Conservation (phyloP, 1,140 invertebrate species). For the Doryteuthis pealeii region DNA sequence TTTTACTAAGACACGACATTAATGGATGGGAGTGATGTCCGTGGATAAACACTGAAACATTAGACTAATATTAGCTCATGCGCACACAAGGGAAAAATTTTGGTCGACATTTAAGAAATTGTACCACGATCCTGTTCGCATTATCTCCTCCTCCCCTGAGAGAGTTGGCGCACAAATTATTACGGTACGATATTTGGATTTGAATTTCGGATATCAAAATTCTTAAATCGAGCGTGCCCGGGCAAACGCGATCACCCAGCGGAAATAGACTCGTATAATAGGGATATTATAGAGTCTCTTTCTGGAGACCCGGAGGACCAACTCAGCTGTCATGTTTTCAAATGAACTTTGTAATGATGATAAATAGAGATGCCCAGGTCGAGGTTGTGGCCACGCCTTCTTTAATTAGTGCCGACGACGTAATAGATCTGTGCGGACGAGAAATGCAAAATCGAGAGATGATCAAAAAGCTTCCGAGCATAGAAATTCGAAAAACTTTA, state of each 20-base stretch:
- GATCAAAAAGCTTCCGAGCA: no score
- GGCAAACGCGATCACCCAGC: slow-evolving; percentile 9
- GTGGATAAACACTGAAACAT: slow-evolving; percentile 12
- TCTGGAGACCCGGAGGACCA: not conserved
- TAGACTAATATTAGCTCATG: slow-evolving; percentile 12
- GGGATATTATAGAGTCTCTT: not conserved
- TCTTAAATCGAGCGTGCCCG: slow-evolving; percentile 14
- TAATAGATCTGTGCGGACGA: not conserved
- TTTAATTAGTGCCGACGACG: slow-evolving; percentile 5
- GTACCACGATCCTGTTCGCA: slow-evolving; percentile 8
- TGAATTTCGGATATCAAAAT: slow-evolving; percentile 17
- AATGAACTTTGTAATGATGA: slow-evolving; percentile 17
- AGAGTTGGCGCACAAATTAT: slow-evolving; percentile 9
- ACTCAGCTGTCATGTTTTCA: slow-evolving; percentile 9
- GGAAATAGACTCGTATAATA: slow-evolving; percentile 8
- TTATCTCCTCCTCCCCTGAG: not conserved
- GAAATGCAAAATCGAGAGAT: not conserved
- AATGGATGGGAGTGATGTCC: slow-evolving; percentile 7
- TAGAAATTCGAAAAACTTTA: no score
- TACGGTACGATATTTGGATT: slow-evolving; percentile 14
- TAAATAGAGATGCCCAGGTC: not conserved
- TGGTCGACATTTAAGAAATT: slow-evolving; percentile 12
- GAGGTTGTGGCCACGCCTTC: not conserved
- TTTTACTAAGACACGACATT: slow-evolving; percentile 1
- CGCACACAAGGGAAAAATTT: not conserved